Conservation (phyloP, 2,113 vertebrate species). For the Notechis scutatus region DNA sequence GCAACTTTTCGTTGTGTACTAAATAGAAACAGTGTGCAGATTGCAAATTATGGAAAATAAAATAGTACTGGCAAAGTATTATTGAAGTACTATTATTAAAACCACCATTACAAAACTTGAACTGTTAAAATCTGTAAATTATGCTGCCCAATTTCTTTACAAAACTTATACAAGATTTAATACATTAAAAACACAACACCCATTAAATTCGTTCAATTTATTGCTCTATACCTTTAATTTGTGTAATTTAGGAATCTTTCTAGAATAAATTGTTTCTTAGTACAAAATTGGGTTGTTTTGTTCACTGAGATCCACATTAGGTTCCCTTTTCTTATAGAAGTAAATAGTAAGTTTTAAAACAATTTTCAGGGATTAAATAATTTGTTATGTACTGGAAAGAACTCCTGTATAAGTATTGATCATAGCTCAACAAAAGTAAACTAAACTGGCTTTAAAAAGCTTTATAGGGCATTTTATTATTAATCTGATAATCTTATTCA, state of each 20-base stretch:
- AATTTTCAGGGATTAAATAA: conserved; percentile 22
- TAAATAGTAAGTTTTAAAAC: conserved; percentile 35
- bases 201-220: conserved; percentile 35
- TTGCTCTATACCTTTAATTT: conserved; percentile 45
- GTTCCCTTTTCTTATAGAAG: conserved; percentile 29
- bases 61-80: conserved; percentile 2
- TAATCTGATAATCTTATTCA: neutral
- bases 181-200: conserved; percentile 19
- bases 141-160: conserved; percentile 47
- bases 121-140: conserved; percentile 37
- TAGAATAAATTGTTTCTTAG: conserved; percentile 43
- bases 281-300: conserved; percentile 55
- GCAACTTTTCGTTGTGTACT: conserved; percentile 89
- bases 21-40: conserved; percentile 84
- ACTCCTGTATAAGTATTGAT: neutral
- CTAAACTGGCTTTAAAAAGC: conserved; percentile 8
- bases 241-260: conserved; percentile 60
- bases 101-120: conserved; percentile 69
- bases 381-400: conserved; percentile 21
- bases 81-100: conserved; percentile 25
- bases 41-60: conserved; percentile 87
- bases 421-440: conserved; percentile 22
- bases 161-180: conserved; percentile 45
- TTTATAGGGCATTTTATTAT: neutral
- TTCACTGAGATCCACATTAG: conserved; percentile 36